Base-by-base conservation (phyloP, 2,888 invertebrate genomes). In the Caradrina kadenii region DNA sequence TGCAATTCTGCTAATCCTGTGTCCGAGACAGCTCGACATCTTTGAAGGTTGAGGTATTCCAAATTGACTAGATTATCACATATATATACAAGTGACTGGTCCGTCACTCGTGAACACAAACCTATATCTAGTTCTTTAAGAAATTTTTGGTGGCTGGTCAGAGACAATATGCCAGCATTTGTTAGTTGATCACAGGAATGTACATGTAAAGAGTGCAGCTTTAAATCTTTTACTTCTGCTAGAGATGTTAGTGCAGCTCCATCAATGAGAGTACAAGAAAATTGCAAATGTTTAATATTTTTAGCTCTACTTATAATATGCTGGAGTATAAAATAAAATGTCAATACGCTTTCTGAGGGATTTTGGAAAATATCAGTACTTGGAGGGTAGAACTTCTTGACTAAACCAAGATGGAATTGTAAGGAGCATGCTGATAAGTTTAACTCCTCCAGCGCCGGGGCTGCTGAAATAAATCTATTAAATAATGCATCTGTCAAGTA, bases 401-500 rank as follows among this genome's bases (percentile, higher is more conserved):
- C 97, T 49, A 97, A 94, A 8, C 97, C 97, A 72, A 96, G 93
- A 87, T 97, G 97, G 88, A 97, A 98, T 42, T 97, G 97, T 61
- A 98, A 96, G 69, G 97, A 97, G 81, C 97, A 97, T 11, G 96
- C 96, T 39, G 97, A 96, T 73, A 98, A 92, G 85, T 97, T 96
- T 0, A 98, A 89, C 19, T 96, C 94, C 73, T 97, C 95, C 21
- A 98, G 87, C 67, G 95, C 93, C 54, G 96, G 96, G 76, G 97
- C 96, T 15, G 97, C 94, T 10, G 96, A 93, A 2, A 97, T 94
- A 85, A 98, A 96, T 83, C 97, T 96, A 83, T 97, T 96, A 63
- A 98, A 96, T 15, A 97, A 94, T n/a, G 97, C 97, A 95, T 98
- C 98, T 2, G 97, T 97, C 49, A 98, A 92, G 89, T 97, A 97